Percentiles rank a stretch among this genome's conserved stretches.
Conservation (phyloP, 2,113 vertebrate species). For the Meriones unguiculatus region DNA sequence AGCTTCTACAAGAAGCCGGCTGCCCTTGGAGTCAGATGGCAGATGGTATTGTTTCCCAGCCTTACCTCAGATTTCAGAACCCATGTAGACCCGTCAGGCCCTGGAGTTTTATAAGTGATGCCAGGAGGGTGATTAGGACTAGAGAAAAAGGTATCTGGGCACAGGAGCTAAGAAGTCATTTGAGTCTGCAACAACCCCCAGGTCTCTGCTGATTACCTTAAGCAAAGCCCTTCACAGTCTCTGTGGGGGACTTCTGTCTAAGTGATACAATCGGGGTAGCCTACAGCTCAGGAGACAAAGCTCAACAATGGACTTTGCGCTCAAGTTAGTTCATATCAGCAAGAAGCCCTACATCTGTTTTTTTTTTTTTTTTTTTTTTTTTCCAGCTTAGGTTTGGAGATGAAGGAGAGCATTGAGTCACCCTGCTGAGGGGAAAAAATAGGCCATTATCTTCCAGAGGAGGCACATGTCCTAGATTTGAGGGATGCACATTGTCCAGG, state of each 20-base stretch:
- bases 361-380: not conserved
- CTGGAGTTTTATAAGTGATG: not conserved
- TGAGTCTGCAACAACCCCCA: not conserved
- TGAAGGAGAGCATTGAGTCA: conserved; percentile 42
- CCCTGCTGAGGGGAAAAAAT: conserved; percentile 64
- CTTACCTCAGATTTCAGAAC: not conserved
- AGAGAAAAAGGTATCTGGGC: not conserved
- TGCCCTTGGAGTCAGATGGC: not conserved
- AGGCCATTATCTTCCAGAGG: conserved; percentile 29
- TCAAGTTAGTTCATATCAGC: conserved; percentile 57
- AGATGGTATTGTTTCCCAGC: too few species aligned
- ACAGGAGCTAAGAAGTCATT: not conserved
- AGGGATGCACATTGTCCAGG: not conserved
- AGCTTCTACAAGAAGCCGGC: not conserved
- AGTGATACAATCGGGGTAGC: conserved; percentile 59
- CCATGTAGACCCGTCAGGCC: not conserved
- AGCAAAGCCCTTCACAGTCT: conserved; percentile 55
- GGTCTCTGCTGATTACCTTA: conserved; percentile 58
- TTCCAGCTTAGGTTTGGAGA: conserved; percentile 38
- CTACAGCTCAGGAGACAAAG: conserved; percentile 33
- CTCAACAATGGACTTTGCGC: conserved; percentile 44
- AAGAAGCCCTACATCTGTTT: conserved; percentile 45
- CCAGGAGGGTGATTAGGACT: not conserved
- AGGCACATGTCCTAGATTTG: conserved; percentile 70
- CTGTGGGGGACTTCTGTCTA: conserved; percentile 54